Percentiles rank a stretch among this genome's conserved stretches.
Evolutionary conservation across 2,797 vertebrate genomes (phyloP).

Genomic region (Phoxinus dragarum): DNA sequence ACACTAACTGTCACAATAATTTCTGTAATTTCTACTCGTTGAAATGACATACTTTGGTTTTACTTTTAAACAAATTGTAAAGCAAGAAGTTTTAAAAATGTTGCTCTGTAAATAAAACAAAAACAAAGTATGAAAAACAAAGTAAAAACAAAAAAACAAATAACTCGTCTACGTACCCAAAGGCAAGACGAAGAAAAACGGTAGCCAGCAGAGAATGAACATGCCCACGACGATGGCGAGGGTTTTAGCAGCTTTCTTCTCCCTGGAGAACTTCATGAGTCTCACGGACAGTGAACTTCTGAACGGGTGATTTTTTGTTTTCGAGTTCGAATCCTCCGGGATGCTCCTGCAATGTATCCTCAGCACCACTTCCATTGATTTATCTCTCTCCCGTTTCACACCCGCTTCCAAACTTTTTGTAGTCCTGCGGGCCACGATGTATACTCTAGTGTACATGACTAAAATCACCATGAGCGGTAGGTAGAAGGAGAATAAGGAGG

Average conservation of each 20-base stretch:
- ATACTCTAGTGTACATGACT: conserved; percentile 97
- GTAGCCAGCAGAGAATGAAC: conserved; percentile 98
- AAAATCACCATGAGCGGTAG: conserved; percentile 93
- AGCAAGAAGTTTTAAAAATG: too few relatives aligned
- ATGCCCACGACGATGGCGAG: conserved; percentile 97
- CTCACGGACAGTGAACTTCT: conserved; percentile 94
- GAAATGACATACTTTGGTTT: neutral
- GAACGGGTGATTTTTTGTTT: conserved; percentile 86
- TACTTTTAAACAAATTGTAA: neutral
- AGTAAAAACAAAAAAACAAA: neutral
- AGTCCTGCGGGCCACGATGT: conserved; percentile 94
- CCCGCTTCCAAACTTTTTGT: conserved; percentile 94
- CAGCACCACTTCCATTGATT: conserved; percentile 92
- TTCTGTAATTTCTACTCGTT: neutral
- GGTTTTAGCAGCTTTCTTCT: conserved; percentile 98
- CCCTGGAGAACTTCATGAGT: conserved; percentile 96
- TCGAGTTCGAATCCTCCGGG: conserved; percentile 74
- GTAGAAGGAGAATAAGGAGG: conserved; percentile 97
- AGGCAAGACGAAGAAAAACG: conserved; percentile 96
- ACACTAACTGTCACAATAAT: neutral
- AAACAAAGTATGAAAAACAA: neutral
- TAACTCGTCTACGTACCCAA: conserved; percentile 82
- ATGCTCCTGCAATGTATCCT: conserved; percentile 93
- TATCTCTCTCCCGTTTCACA: conserved; percentile 91
- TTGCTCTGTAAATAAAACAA: neutral